phyloP scores from a whole-genome alignment of 2,888 invertebrate species.

The Drosophila mimica region DNA sequence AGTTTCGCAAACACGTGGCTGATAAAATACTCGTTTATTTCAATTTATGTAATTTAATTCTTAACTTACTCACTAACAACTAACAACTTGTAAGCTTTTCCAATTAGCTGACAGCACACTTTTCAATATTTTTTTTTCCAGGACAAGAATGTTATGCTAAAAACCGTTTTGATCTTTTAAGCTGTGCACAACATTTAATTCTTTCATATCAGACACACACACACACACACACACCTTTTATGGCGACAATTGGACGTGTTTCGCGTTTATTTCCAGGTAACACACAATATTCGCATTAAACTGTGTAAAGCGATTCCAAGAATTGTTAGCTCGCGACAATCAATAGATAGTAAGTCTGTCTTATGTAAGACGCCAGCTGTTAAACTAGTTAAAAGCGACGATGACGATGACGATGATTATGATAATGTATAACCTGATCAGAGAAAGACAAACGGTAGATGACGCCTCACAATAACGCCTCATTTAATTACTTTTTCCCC shows the following conservation, averaged over 20 bases:
- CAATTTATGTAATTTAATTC: neutral
- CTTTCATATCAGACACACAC: neutral
- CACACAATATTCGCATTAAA: slow-evolving; percentile 16
- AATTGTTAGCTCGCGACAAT: slow-evolving; percentile 28
- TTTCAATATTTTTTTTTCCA: neutral
- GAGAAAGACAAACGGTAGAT: slow-evolving; percentile 10
- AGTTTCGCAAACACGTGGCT: neutral
- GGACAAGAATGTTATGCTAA: neutral
- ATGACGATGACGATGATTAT: neutral
- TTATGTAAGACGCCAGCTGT: slow-evolving; percentile 12
- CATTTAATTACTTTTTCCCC: slow-evolving; percentile 61
- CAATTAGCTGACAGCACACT: neutral
- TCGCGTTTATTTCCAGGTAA: slow-evolving; percentile 15
- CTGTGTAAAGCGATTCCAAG: slow-evolving; percentile 22
- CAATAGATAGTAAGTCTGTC: neutral
- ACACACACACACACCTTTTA: neutral
- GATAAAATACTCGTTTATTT: neutral
- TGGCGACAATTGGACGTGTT: neutral
- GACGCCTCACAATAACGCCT: slow-evolving; percentile 21
- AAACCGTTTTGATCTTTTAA: neutral
- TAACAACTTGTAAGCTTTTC: neutral
- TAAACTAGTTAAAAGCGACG: slow-evolving; percentile 4
- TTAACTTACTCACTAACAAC: neutral
- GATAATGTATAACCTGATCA: slow-evolving; percentile 22
- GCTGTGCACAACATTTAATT: slow-evolving; percentile 2